Evolutionary conservation across 2,113 vertebrate species (phyloP), one percentile per base, ranked within the genome.

Genomic region (Tragelaphus buxtoni): DNA sequence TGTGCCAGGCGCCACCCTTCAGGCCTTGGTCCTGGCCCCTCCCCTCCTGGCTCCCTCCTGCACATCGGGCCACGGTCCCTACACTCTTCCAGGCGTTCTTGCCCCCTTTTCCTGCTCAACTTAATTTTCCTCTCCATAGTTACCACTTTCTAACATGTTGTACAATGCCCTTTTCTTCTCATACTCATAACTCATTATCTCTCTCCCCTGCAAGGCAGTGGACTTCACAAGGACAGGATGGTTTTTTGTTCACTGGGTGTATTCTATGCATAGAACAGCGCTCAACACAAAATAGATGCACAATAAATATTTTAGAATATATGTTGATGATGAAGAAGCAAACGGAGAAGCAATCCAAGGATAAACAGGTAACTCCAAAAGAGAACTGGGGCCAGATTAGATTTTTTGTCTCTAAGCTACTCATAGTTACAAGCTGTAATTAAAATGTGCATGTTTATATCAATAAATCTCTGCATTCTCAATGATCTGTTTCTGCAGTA

Each of bases 381-480:
- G 72, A 83, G n/a, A 88, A 91, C 30, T 42, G 77, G 30, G 39
- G 83, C 22, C 32, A 87, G 51, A 51, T 53, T 63, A 63, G 45
- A 47, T 63, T 63, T 83, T 90, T 84, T 85, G 58, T 61, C 76
- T 91, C 58, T n/a, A 53, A 95, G 24, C 39, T 16, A 30, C 63
- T 61, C n/a, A 26, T 88, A 42, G 96, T 92, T 90, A 90, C 22
- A 96, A 96, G 74, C 24, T 80, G 9, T 96, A 95, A 96, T 93
- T 91, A 96, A 96, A 77, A 91, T 14, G 35, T 82, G 58, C n/a
- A 45, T 8, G 22, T 76, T 42, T n/a, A 30, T 74, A 56, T 76
- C 95, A 90, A 51, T 92, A 97, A 93, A 93, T 96, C 82, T 93
- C 39, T 49, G 12, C 28, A 2, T 80, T 92, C 91, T 90, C 51